Percentiles rank a stretch among this genome's conserved stretches.
phyloP scores from a whole-genome alignment of 2,797 vertebrate genomes.

The Melopsittacus undulatus region DNA sequence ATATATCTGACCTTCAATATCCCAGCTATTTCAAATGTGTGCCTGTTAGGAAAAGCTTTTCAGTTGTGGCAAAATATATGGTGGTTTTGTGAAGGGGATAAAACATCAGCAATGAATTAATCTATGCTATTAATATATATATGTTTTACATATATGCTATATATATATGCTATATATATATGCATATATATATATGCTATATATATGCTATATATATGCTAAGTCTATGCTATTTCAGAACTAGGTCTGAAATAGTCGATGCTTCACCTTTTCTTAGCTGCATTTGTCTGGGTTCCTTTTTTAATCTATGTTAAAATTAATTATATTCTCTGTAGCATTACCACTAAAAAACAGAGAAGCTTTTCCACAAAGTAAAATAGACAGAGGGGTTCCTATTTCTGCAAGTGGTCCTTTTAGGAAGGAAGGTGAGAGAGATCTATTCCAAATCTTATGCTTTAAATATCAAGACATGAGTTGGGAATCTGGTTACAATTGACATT shows the following conservation, averaged over 20 bases:
- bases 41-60: neutral
- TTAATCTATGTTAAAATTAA: neutral
- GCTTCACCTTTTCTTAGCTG: neutral
- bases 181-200: no score
- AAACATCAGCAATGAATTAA: neutral
- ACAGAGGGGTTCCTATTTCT: neutral
- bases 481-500: neutral
- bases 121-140: neutral
- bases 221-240: neutral
- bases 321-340: neutral
- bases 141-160: no score
- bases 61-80: neutral
- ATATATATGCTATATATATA: no score
- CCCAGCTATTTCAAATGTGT: neutral
- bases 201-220: no score
- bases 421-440: neutral
- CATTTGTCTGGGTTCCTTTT: neutral
- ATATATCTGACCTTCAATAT: neutral
- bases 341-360: neutral
- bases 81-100: neutral
- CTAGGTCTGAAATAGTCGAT: constrained; percentile 5
- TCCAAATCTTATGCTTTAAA: neutral
- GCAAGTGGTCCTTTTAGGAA: neutral
- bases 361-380: neutral
- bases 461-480: neutral